Conservation (phyloP, 2,888 invertebrate genomes). For the Tipula lateralis region DNA sequence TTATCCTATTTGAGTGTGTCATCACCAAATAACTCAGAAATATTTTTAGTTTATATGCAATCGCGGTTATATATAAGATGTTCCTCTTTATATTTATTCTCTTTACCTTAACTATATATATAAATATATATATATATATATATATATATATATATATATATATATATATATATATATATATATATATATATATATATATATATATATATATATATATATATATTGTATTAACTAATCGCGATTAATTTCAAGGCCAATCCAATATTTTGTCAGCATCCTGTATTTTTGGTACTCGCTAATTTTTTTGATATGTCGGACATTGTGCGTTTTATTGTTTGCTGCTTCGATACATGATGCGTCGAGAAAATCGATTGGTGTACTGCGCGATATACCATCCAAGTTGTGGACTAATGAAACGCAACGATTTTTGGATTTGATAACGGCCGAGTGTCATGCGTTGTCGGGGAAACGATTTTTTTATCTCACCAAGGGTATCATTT, state of each 20-base stretch:
- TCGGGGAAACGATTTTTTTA: conserved; percentile 59
- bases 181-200: no score
- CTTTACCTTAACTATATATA: no score
- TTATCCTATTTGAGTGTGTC: no score
- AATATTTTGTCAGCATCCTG: background rate
- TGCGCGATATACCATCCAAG: conserved; percentile 46
- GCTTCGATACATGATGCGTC: conserved; percentile 56
- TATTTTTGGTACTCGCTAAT: conserved; percentile 56
- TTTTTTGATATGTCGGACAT: conserved; percentile 52
- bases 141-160: no score
- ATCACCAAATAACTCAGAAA: no score
- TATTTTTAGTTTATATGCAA: no score
- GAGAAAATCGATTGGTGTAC: conserved; percentile 50
- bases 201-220: no score
- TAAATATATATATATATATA: no score
- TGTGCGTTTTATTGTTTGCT: conserved; percentile 54
- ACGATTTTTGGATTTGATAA: conserved; percentile 56
- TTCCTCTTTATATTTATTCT: no score
- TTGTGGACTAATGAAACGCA: conserved; percentile 51
- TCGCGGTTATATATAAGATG: no score
- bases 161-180: no score
- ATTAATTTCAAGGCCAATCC: background rate
- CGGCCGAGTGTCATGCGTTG: conserved; percentile 53
- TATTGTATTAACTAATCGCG: background rate
- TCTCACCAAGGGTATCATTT: conserved; percentile 54